Evolutionary conservation across 2,113 vertebrate species (phyloP), one percentile per base, ranked within the genome.

Genomic region (Misgurnus mizolepis): DNA sequence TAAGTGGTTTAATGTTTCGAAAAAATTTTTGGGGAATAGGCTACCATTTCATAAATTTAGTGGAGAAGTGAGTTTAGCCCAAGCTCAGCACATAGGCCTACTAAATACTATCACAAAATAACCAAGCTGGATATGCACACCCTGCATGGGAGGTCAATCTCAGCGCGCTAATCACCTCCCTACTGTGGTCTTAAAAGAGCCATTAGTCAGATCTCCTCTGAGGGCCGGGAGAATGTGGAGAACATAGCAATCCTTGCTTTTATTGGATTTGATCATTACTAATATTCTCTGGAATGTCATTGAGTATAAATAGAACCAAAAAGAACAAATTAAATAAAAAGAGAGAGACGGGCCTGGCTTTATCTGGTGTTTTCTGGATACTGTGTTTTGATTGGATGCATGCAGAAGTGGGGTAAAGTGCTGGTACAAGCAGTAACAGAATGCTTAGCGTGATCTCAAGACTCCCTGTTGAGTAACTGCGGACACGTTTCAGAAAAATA

Each of bases 341-440:
- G 70, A 74, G 41, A 84, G 79, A 53, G 81, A 82, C 47, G 50
- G 45, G 68, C 50, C 80, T 67, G 76, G 79, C 68, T 81, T 84
- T 69, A 79, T 86, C n/a, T 85, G 76, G 76, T 81, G 85, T 76
- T 22, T 22, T 83, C 68, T 79, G 76, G 45, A 83, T 40, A 69
- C 86, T 62, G 72, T 86, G 80, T 89, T 93, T 89, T 72, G 85
- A 86, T 88, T 89, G 87, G 84, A 82, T 22, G 60, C 22, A 76
- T 77, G 74, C 22, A 53, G 67, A 9, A n/a, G 43, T 71, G 78
- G 69, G 45, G 56, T 80, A 69, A 71, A 55, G 69, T 66, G 17
- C 47, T 66, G n/a, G 64, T 22, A 74, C 27, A 64, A 69, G 70
- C 18, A 45, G 22, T 49, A 75, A 81, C 70, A 79, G 84, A 82